Evolutionary conservation across 2,888 invertebrate species (phyloP), one percentile per base, ranked within the genome.

Genomic region (Gryllus longicercus): DNA sequence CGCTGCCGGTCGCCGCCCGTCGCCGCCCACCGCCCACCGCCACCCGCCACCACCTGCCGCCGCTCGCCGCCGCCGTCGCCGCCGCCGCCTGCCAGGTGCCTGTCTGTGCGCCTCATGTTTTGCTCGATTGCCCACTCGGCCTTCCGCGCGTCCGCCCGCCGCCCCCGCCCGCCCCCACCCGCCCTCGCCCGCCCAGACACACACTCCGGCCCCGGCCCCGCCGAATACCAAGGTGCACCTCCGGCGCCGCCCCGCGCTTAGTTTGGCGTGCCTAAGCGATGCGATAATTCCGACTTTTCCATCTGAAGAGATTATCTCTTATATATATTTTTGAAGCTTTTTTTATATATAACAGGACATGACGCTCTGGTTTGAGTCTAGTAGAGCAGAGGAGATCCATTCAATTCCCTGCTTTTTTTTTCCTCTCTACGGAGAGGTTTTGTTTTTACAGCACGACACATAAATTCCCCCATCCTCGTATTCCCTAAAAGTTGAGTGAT

Each of bases 241-340:
- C 14, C n/a, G 14, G 63, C 63, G 5, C 16, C 10, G 63, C 16
- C 63, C 16, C 63, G 63, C 8, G 63, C 63, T 63, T 63, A 63
- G 63, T 63, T 63, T 14, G 16, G 63, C 63, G 63, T 63, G 63
- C 63, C 63, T 63, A 63, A 63, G 63, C 63, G 63, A 63, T 63
- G 63, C 63, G 63, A 63, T 63, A 63, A 63, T 63, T 63, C 63
- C 63, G 63, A 63, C 63, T 63, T 63, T 63, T 63, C 63, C 63
- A 63, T 63, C 63, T 63, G 63, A 63, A 63, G 63, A 63, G 63
- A 63, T 63, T 63, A 63, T 63, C 63, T 63, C n/a, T n/a, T 63
- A 14, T 63, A 63, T 63, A 63, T 63, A 63, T 63, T 63, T 63
- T 63, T 63, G 63, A 63, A 63, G 63, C 63, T 63, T 63, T 63